Conservation (phyloP, 2,888 invertebrate genomes). For the Biston stratarius region DNA sequence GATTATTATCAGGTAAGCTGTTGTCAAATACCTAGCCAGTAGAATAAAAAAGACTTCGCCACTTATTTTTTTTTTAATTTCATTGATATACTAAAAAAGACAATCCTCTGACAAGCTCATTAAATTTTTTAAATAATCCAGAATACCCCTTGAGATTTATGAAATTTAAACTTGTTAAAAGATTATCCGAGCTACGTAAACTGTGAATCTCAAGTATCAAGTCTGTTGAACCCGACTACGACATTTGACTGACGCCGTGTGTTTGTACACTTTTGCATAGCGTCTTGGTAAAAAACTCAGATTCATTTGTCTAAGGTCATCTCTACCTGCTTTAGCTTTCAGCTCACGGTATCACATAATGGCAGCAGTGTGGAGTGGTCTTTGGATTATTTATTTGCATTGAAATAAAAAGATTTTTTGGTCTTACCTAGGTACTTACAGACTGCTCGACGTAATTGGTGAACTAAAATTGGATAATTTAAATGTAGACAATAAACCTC, state of each 20-base stretch:
- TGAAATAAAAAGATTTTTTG: not conserved
- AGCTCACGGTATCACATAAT: not conserved
- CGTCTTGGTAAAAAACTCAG: constrained; percentile 20
- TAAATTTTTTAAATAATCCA: constrained; percentile 2
- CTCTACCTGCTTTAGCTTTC: too few species aligned
- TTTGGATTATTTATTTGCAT: constrained; percentile 1
- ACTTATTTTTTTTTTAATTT: too few species aligned
- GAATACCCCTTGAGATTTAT: constrained; percentile 9
- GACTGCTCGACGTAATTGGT: too few species aligned
- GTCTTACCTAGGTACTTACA: too few species aligned
- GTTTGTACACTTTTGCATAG: constrained; percentile 26
- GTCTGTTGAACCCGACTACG: constrained; percentile 17
- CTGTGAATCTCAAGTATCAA: constrained; percentile 41
- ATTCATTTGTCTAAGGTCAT: constrained; percentile 12
- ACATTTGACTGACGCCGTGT: constrained; percentile 31
- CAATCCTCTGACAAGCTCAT: not conserved
- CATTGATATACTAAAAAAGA: not conserved
- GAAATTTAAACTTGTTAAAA: constrained; percentile 18
- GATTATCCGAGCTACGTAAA: constrained; percentile 11
- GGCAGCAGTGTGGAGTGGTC: not conserved
- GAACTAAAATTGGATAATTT: too few species aligned
- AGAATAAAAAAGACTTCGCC: too few species aligned
- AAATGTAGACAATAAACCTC: too few species aligned
- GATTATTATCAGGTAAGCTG: too few species aligned
- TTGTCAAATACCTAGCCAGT: too few species aligned